phyloP scores from a whole-genome alignment of 2,797 vertebrate species.

The Cirrhinus mrigala region DNA sequence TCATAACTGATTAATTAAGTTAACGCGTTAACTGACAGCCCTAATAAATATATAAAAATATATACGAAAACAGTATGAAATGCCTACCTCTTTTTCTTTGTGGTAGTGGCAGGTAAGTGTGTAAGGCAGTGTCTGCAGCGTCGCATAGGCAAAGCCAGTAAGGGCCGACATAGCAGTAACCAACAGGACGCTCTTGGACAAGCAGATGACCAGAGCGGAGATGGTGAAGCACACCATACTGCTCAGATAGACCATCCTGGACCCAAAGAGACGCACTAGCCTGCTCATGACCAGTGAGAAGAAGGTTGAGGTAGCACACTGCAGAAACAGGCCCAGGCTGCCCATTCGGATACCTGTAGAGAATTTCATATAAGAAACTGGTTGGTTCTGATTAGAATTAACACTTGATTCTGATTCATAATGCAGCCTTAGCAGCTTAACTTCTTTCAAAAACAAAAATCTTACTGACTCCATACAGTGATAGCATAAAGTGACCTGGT shows the following conservation, averaged over 20 bases:
- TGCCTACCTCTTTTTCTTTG: constrained; percentile 79
- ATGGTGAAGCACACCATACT: constrained; percentile 83
- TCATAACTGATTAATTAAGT: too few relatives aligned
- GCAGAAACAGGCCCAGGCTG: constrained; percentile 83
- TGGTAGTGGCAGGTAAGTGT: constrained; percentile 84
- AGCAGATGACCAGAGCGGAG: constrained; percentile 80
- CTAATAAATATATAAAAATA: too few relatives aligned
- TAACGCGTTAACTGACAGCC: too few relatives aligned
- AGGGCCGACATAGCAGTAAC: constrained; percentile 81
- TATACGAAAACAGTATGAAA: neutral
- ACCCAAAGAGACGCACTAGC: constrained; percentile 77
- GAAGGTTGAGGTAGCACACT: constrained; percentile 84
- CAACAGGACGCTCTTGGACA: constrained; percentile 79
- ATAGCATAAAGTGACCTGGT: too few relatives aligned
- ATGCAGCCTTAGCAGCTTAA: neutral
- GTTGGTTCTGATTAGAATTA: neutral
- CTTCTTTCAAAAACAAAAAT: neutral
- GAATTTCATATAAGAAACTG: neutral
- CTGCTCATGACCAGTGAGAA: constrained; percentile 82
- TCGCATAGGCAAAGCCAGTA: constrained; percentile 83
- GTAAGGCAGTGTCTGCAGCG: constrained; percentile 84
- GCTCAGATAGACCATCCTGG: constrained; percentile 79
- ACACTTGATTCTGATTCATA: neutral
- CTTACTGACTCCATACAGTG: neutral
- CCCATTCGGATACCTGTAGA: constrained; percentile 83